Percentiles rank a stretch among this genome's conserved stretches.
These are phyloP conservation scores for Sciurus niger DNA, from an alignment of 2,113 vertebrate species.

Conservation along the genomic window DNA sequence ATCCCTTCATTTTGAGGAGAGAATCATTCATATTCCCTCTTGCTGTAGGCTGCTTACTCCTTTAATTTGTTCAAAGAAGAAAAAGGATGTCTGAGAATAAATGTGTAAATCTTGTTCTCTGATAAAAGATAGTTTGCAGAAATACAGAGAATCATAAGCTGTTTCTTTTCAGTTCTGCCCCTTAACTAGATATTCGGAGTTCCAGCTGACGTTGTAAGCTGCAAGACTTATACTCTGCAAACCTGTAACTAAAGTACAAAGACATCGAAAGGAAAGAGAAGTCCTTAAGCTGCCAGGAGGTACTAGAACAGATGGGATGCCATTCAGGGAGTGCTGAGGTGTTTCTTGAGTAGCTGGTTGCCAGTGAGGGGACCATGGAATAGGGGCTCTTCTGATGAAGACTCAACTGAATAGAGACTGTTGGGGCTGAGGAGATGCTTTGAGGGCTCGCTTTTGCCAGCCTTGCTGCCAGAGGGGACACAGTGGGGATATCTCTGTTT, in stretches of 20 bases:
- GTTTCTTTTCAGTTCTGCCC: constrained; percentile 52
- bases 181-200: constrained; percentile 3
- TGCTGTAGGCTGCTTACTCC: constrained; percentile 50
- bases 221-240: constrained; percentile 44
- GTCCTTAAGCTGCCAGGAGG: background rate
- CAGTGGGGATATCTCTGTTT: background rate
- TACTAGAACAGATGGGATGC: background rate
- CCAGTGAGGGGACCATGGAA: background rate
- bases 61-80: constrained; percentile 67
- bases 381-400: background rate
- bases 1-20: constrained; percentile 65
- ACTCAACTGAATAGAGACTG: background rate
- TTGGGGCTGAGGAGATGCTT: background rate
- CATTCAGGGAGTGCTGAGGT: background rate
- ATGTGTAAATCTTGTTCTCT: constrained; percentile 64
- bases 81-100: constrained; percentile 66
- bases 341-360: background rate
- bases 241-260: constrained; percentile 52
- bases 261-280: constrained; percentile 29
- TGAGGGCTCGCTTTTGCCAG: background rate
- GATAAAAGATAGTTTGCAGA: constrained; percentile 30
- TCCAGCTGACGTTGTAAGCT: constrained; percentile 23
- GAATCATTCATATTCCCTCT: constrained; percentile 59
- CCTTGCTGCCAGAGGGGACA: background rate
- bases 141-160: constrained; percentile 56